Conservation (phyloP, 2,888 invertebrate species). For the Drosophila austrosaltans region DNA sequence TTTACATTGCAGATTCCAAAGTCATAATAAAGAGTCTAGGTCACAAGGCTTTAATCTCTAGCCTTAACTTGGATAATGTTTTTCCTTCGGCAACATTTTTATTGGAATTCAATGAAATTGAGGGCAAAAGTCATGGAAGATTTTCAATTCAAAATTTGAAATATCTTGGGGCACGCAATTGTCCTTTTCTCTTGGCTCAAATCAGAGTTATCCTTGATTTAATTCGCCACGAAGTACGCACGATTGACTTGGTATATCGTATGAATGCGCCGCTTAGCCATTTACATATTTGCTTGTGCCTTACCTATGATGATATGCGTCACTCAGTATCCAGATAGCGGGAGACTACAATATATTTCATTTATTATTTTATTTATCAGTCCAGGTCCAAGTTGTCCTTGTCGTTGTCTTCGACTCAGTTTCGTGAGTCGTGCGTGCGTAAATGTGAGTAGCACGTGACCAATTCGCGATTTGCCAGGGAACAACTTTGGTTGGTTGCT, state of each 20-base stretch:
- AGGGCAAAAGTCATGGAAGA: not conserved
- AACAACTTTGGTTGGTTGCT: not conserved
- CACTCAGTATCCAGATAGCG: not conserved
- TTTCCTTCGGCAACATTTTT: not conserved
- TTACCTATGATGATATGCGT: slow-evolving; percentile 16
- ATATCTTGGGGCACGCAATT: not conserved
- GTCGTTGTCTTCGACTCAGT: slow-evolving; percentile 12
- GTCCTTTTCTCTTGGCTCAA: slow-evolving; percentile 2
- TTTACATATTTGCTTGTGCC: slow-evolving; percentile 35
- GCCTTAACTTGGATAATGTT: not conserved
- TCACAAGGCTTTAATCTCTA: too few relatives aligned
- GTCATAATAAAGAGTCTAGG: too few relatives aligned
- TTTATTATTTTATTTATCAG: slow-evolving; percentile 25
- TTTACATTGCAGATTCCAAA: too few relatives aligned
- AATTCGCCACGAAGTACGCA: slow-evolving; percentile 30
- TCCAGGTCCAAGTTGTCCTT: slow-evolving; percentile 17
- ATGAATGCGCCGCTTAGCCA: slow-evolving; percentile 7
- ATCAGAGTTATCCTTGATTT: not conserved
- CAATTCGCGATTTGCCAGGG: slow-evolving; percentile 4
- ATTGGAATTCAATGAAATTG: not conserved
- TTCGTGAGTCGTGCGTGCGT: slow-evolving; percentile 40
- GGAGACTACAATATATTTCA: slow-evolving; percentile 4
- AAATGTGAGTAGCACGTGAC: slow-evolving; percentile 37
- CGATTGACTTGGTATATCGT: slow-evolving; percentile 28
- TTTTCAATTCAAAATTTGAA: not conserved